phyloP scores from a whole-genome alignment of 2,113 vertebrate genomes.

The Pelvicachromis taeniatus region DNA sequence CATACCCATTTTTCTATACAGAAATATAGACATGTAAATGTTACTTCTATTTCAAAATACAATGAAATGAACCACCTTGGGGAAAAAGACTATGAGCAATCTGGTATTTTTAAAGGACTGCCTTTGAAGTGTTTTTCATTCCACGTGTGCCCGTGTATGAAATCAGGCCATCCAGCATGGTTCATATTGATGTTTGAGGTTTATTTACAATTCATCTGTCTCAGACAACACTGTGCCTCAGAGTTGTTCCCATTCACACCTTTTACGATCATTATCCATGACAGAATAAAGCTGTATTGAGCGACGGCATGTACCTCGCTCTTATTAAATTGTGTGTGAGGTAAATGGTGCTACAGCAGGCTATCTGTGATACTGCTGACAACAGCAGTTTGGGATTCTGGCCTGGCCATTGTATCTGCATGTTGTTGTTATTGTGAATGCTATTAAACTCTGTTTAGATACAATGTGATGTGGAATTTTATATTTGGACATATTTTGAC shows the following conservation, averaged over 20 bases:
- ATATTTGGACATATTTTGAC: not conserved
- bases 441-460: not conserved
- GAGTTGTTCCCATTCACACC: constrained; percentile 8
- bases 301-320: not conserved
- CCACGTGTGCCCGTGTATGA: not conserved
- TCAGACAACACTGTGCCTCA: not conserved
- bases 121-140: not conserved
- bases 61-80: not conserved
- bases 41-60: not conserved
- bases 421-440: constrained; percentile 1
- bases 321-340: constrained; percentile 21
- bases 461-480: not conserved
- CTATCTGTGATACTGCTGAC: constrained; percentile 28
- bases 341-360: not conserved
- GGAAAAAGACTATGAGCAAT: not conserved
- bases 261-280: constrained; percentile 16
- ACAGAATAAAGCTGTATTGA: constrained; percentile 45
- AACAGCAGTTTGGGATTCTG: constrained; percentile 5
- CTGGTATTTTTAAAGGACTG: not conserved
- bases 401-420: not conserved
- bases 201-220: constrained; percentile 20
- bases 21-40: not conserved
- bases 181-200: constrained; percentile 12
- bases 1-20: not conserved
- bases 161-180: not conserved